phyloP scores from a whole-genome alignment of 2,888 invertebrate genomes.

The Gonocerus acuteangulatus region DNA sequence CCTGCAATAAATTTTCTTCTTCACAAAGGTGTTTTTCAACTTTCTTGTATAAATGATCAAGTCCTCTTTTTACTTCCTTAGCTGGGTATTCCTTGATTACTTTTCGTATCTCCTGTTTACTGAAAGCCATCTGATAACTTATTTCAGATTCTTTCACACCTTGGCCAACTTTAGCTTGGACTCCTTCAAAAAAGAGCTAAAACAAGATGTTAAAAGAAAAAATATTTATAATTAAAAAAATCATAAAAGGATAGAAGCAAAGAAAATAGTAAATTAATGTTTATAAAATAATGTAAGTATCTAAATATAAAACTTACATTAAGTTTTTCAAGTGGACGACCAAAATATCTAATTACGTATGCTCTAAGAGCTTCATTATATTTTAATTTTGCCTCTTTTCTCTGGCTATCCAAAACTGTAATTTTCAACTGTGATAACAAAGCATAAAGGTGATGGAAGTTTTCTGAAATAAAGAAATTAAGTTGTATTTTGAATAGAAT shows the following conservation, averaged over 20 bases:
- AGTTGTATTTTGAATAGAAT: constrained; percentile 1
- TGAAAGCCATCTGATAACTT: constrained; percentile 93
- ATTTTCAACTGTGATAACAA: constrained; percentile 83
- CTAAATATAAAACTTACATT: no score
- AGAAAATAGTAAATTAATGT: neutral
- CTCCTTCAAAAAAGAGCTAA: constrained; percentile 93
- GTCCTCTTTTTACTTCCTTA: constrained; percentile 83
- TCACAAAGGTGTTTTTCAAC: constrained; percentile 96
- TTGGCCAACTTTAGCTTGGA: constrained; percentile 82
- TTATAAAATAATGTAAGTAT: no score
- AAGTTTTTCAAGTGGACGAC: constrained; percentile 81
- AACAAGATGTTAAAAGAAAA: constrained; percentile 40
- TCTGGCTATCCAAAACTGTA: constrained; percentile 72
- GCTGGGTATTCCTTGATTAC: constrained; percentile 91
- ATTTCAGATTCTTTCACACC: constrained; percentile 96
- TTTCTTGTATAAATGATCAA: constrained; percentile 87
- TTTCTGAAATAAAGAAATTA: constrained; percentile 55
- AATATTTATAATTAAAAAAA: neutral
- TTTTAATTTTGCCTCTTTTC: constrained; percentile 82
- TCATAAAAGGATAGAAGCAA: neutral
- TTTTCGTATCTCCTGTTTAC: constrained; percentile 90
- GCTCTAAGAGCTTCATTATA: constrained; percentile 83
- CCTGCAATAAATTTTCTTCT: constrained; percentile 83
- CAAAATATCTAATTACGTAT: constrained; percentile 92
- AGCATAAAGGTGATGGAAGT: constrained; percentile 88